Evolutionary conservation across 2,113 vertebrate species (phyloP).

Genomic region (Ctenodactylus gundi): DNA sequence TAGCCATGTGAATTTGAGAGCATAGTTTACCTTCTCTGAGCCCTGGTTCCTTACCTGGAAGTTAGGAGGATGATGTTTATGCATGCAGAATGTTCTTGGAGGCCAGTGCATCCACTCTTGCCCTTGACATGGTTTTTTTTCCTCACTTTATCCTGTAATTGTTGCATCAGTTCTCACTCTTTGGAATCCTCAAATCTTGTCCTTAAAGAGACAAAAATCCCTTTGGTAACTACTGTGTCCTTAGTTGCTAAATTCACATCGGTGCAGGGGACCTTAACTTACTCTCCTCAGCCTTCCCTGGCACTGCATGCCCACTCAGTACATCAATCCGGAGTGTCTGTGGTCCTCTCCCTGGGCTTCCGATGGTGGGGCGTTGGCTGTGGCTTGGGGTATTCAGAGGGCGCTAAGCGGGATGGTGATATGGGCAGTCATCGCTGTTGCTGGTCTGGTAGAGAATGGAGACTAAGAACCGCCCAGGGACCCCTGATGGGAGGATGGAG

Average conservation of each 20-base stretch:
- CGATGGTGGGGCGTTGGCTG: neutral
- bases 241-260: neutral
- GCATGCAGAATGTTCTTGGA: neutral
- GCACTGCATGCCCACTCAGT: neutral
- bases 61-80: neutral
- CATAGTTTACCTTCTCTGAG: neutral
- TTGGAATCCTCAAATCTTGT: neutral
- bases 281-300: neutral
- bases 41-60: neutral
- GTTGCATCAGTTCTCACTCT: neutral
- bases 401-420: neutral
- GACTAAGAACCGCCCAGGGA: neutral
- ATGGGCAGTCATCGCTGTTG: neutral
- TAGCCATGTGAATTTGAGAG: neutral
- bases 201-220: neutral
- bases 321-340: neutral
- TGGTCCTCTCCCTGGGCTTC: neutral
- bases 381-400: neutral
- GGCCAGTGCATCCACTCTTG: neutral
- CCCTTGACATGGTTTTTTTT: neutral
- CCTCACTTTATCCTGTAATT: neutral
- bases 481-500: neutral
- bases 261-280: neutral
- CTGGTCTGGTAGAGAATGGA: neutral
- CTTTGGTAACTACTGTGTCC: neutral